phyloP scores from a whole-genome alignment of 2,888 invertebrate species.

The Bruchidius siliquastri region DNA sequence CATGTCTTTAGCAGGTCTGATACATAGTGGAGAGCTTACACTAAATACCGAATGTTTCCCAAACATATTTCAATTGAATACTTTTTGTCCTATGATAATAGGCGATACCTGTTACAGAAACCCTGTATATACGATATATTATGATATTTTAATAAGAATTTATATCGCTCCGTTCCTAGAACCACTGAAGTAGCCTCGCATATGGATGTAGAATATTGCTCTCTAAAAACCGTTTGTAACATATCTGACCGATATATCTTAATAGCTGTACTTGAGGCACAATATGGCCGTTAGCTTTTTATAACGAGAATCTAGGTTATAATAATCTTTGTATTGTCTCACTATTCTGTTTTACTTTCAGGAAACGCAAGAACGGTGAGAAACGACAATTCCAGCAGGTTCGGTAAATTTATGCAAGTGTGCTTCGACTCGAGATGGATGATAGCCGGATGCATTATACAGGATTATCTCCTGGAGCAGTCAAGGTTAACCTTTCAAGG shows the following conservation, averaged over 20 bases:
- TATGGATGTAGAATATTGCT: not conserved
- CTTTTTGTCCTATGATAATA: no score
- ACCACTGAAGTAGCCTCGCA: no score
- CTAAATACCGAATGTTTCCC: no score
- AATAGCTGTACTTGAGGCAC: not conserved
- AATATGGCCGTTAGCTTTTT: not conserved
- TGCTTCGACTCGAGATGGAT: constrained; percentile 84
- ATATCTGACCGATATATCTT: not conserved
- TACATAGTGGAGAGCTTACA: no score
- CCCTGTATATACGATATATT: no score
- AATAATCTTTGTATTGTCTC: not conserved
- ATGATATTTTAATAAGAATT: no score
- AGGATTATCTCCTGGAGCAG: constrained; percentile 86
- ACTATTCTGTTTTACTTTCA: constrained; percentile 38
- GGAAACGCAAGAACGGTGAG: constrained; percentile 91
- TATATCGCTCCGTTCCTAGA: no score
- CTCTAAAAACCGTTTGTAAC: not conserved
- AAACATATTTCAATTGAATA: no score
- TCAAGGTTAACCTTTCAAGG: constrained; percentile 88
- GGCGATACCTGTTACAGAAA: no score
- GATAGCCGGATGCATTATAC: constrained; percentile 86
- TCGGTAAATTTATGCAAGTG: constrained; percentile 95
- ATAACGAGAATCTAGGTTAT: not conserved
- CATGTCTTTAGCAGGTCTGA: no score
- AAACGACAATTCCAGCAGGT: constrained; percentile 89